These are phyloP conservation scores for Drosophila meridiana DNA, from an alignment of 2,888 invertebrate species.

Conservation along the genomic window DNA sequence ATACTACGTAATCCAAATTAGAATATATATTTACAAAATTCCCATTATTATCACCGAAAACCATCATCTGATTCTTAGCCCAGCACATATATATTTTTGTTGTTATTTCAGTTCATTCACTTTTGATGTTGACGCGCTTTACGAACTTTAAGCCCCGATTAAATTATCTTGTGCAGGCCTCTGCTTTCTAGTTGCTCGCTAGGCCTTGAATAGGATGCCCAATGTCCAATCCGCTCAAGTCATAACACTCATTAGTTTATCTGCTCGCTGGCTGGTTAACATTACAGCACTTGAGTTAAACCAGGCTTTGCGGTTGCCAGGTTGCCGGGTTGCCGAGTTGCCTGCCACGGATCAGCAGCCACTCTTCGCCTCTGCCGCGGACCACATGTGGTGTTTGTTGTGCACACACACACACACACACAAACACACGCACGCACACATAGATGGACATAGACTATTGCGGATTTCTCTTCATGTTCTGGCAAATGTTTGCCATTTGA, in stretches of 20 bases:
- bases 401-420: constrained; percentile 66
- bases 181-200: constrained; percentile 17
- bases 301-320: constrained; percentile 54
- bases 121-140: background rate
- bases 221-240: constrained; percentile 58
- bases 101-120: background rate
- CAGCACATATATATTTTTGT: background rate
- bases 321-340: constrained; percentile 24
- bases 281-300: constrained; percentile 69
- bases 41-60: too few species aligned
- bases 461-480: constrained; percentile 65
- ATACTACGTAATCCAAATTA: too few species aligned
- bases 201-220: constrained; percentile 18
- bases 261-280: constrained; percentile 43
- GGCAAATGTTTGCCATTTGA: constrained; percentile 72
- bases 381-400: constrained; percentile 80
- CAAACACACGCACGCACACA: constrained; percentile 24
- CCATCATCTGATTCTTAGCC: background rate
- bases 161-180: constrained; percentile 13
- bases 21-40: too few species aligned
- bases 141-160: background rate
- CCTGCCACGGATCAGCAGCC: constrained; percentile 54
- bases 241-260: constrained; percentile 57
- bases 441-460: constrained; percentile 11
- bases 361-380: constrained; percentile 23